A percentile compares a stretch with the other conserved stretches of the same genome.
Evolutionary conservation across 2,797 vertebrate species (phyloP).

Genomic region (Chelmon rostratus): DNA sequence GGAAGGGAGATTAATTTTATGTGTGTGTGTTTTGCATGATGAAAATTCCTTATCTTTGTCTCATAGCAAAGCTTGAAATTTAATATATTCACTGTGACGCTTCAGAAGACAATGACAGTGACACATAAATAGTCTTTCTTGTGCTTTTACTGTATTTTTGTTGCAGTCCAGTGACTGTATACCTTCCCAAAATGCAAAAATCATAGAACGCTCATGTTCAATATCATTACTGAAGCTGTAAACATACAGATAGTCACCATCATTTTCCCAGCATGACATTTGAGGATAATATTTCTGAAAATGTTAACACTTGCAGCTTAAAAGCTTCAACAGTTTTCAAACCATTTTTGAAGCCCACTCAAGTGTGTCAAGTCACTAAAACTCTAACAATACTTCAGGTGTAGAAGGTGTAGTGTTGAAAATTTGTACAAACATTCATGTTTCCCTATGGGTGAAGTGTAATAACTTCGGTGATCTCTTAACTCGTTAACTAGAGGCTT

Average conservation of each 20-base stretch:
- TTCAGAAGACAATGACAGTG: not conserved
- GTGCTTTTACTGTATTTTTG: not conserved
- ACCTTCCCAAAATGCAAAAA: not conserved
- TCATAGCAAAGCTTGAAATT: not conserved
- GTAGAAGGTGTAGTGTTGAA: not conserved
- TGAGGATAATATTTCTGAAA: conserved; percentile 10
- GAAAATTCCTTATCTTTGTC: conserved; percentile 5
- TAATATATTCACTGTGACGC: not conserved
- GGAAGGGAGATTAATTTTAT: not conserved
- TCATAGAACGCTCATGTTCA: not conserved
- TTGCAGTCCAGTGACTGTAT: not conserved
- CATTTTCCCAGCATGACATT: conserved; percentile 17
- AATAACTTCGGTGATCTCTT: too few species aligned
- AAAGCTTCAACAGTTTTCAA: not conserved
- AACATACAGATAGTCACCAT: not conserved
- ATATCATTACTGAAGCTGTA: not conserved
- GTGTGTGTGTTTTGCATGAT: not conserved
- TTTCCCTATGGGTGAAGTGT: too few species aligned
- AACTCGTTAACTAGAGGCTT: too few species aligned
- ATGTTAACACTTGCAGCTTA: not conserved
- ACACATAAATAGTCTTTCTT: not conserved
- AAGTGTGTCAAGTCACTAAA: not conserved
- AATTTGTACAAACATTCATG: too few species aligned
- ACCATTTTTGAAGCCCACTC: not conserved
- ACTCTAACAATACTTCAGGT: not conserved